phyloP scores from a whole-genome alignment of 2,888 invertebrate genomes.

The Tolmerus cingulatus region DNA sequence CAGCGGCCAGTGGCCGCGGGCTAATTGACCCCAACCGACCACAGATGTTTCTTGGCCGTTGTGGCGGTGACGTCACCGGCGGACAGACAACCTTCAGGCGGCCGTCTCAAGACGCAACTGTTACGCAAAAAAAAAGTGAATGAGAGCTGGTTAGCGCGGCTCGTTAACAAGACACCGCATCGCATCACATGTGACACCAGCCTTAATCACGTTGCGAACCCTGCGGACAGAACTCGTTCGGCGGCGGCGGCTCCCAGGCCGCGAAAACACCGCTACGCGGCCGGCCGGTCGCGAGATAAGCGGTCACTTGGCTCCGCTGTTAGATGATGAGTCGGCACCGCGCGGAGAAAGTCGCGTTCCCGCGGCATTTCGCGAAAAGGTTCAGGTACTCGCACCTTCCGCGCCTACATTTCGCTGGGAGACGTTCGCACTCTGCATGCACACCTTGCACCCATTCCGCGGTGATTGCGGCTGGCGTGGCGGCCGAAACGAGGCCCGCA shows the following conservation, averaged over 20 bases:
- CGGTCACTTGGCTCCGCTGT: neutral
- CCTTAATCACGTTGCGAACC: neutral
- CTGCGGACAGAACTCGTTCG: neutral
- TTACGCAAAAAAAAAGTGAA: conserved; percentile 27
- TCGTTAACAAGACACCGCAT: neutral
- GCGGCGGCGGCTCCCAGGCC: neutral
- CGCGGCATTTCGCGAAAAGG: neutral
- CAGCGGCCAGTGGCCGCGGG: conserved; percentile 1
- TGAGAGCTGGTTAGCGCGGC: neutral
- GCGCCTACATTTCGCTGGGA: neutral
- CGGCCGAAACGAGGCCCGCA: neutral
- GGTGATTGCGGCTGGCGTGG: neutral
- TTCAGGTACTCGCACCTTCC: neutral
- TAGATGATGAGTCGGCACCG: neutral
- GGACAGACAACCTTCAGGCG: conserved; percentile 46
- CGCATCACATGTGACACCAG: conserved; percentile 16
- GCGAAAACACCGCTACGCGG: neutral
- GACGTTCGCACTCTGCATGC: neutral
- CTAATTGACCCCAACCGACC: conserved; percentile 23
- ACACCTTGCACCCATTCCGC: neutral
- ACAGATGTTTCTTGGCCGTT: conserved; percentile 26
- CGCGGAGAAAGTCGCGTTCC: neutral
- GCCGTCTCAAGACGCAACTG: neutral
- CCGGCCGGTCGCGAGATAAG: neutral
- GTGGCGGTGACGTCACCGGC: conserved; percentile 42